These are phyloP conservation scores for Sylvilagus floridanus DNA, from an alignment of 2,797 vertebrate genomes.

Conservation along the genomic window DNA sequence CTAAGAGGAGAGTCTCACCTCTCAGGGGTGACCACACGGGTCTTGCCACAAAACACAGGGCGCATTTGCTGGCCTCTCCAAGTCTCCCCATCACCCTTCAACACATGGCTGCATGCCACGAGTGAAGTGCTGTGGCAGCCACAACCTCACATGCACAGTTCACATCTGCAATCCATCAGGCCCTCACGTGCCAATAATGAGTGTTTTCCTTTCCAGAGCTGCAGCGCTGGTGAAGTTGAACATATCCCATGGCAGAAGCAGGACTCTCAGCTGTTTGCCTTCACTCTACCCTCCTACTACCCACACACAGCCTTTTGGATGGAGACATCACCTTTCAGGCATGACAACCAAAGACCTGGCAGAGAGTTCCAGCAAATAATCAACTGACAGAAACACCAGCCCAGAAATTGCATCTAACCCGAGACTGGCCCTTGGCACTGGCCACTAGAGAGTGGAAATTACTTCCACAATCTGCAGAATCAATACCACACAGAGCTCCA, in stretches of 20 bases:
- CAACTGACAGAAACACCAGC: background rate
- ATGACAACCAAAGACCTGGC: background rate
- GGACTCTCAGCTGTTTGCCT: slow-evolving; percentile 35
- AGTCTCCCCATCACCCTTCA: background rate
- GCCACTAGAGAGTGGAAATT: background rate
- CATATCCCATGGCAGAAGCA: background rate
- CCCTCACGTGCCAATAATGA: slow-evolving; percentile 57
- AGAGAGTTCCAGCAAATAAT: background rate
- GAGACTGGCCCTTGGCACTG: background rate
- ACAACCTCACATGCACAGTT: background rate
- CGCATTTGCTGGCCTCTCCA: background rate
- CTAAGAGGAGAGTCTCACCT: background rate
- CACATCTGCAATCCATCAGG: slow-evolving; percentile 69
- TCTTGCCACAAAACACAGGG: background rate
- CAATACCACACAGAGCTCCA: background rate
- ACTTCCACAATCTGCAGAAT: background rate
- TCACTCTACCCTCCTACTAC: background rate
- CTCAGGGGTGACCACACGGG: background rate
- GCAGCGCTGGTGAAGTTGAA: slow-evolving; percentile 3
- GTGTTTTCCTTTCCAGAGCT: slow-evolving; percentile 57
- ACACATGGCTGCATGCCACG: background rate
- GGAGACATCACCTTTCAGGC: background rate
- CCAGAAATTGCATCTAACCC: background rate
- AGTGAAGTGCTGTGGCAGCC: background rate
- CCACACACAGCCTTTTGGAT: background rate